Base-by-base conservation (phyloP, 2,797 vertebrate species). In the Parambassis ranga region DNA sequence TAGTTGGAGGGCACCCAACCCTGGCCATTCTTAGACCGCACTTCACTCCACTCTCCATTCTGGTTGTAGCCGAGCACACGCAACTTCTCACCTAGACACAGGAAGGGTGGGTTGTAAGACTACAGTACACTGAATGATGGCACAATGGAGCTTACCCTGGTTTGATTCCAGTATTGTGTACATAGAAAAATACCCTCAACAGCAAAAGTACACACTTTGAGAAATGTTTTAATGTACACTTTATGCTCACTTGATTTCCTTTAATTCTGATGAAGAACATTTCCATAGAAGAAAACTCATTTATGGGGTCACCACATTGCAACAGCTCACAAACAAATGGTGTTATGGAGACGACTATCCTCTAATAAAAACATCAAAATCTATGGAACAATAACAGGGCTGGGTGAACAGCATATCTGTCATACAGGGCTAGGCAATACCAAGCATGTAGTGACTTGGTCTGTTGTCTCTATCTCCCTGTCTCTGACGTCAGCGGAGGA, bases 1-100 rank as follows among this genome's bases (percentile, higher is more conserved):
- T 99, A 99, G 92, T 99, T 99, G 88, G 96, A 98, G 1, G 98
- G 97, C 18, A 99, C 98, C 98, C 98, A 99, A 32, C 98, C 98
- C 83, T 99, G 98, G 68, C 98, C 98, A 0, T 98, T 99, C 90
- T 98, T 98, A 0, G 98, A 98, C 55, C 97, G 94, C 66, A 99
- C 98, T 78, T 99, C 98, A 23, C 98, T 98, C 98, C 98, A 99
- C 71, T 99, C 98, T 0, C 97, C 96, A 71, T 98, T 98, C 93
- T 99, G 98, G 89, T 99, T 99, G 87, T 99, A 99, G 84, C 98
- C 97, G 79, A 99, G 89, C 72, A 99, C 98, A 46, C 97, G 91
- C 18, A 99, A 91, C 90, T 99, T 99, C 88, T 99, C 98, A 85
- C 97, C 97, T 99, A 70, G 5, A 70, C 27, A 52, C 1, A 65